Base-by-base conservation (phyloP, 2,113 vertebrate species). In the Pterocles gutturalis region DNA sequence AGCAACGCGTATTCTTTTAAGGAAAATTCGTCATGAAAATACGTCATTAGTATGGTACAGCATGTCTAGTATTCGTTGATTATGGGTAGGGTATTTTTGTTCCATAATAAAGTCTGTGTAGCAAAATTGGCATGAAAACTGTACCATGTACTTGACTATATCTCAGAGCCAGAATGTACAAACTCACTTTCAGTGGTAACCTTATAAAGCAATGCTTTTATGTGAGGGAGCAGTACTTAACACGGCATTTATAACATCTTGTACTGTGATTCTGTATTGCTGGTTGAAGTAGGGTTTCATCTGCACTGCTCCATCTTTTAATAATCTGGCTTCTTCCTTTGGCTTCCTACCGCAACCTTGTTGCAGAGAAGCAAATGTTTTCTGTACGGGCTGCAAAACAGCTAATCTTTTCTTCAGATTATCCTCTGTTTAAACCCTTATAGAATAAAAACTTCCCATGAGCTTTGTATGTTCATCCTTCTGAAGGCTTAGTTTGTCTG, bases 191-290 rank as follows among this genome's bases (percentile, higher is more conserved):
- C 81, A 72, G 66, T 65, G 66, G 75, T 94, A 95, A 82, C 93
- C 92, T 93, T 96, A 94, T 96, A 95, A 97, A 97, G 96, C 89
- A 86, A 83, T 95, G 67, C 90, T 88, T 95, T 95, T 65, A 88
- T 90, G 67, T 73, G 67, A 87, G 29, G 65, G 54, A 96, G 62
- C 45, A 49, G 60, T 58, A 36, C 65, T 91, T 89, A 88, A 54
- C 38, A 6, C 6, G 18, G 60, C 65, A 79, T 86, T 71, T 83
- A 13, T 89, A 93, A 78, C 61, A 69, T 82, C 69, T 33, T 61
- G 60, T 31, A 3, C 65, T 73, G 36, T 62, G 62, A 67, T 77
- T 88, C 71, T 93, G 29, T 80, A 36, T 33, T 48, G 36, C 60
- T 85, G 34, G 14, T 82, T 48, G 87, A 70, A 72, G 69, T 77